Evolutionary conservation across 2,888 invertebrate species (phyloP), one percentile per base, ranked within the genome.

Genomic region (Geophilus truncorum): DNA sequence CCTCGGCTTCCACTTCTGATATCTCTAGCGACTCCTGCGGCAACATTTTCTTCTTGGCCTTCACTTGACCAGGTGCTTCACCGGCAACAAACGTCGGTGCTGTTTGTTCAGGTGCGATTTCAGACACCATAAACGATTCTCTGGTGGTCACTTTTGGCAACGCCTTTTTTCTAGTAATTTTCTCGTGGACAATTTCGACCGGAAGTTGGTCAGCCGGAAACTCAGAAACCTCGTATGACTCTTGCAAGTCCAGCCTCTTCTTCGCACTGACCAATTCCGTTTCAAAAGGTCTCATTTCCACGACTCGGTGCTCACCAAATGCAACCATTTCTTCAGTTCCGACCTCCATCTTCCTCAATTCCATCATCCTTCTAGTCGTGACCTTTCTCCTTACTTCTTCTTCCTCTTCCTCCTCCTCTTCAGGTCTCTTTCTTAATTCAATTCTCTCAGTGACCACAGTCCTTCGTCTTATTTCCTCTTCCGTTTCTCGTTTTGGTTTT

Each of bases 61-160:
- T 80, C 7, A 76, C 80, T 30, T 28, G 75, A 6, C 51, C 80
- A 36, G 40, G 34, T 1, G 30, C 18, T 80, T 80, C 80, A 21
- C 34, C 51, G 9, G 77, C 34, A n/a, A 51, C 25, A 10, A 80
- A 45, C 10, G 21, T 32, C 15, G 70, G 25, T 7, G 21, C 62
- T 80, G 82, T 32, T 18, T 78, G 57, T 23, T 78, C 78, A 6
- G 81, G 57, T 12, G 78, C 78, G 9, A 84, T 81, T 81, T 84
- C 83, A 21, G 83, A 82, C 1, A 84, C 82, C 51, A 83, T 82
- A 7, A 85, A 76, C 0, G 84, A 82, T 51, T 83, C 82, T 80
- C 84, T 83, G 12, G 84, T 82, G 30, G 82, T 78, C 7, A 40
- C 84, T 45, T 70, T 78, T 28, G 81, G 30, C 40, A 81, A 77